Evolutionary conservation across 1,140 invertebrate genomes (phyloP).

Genomic region (Pseudomyrmex gracilis): DNA sequence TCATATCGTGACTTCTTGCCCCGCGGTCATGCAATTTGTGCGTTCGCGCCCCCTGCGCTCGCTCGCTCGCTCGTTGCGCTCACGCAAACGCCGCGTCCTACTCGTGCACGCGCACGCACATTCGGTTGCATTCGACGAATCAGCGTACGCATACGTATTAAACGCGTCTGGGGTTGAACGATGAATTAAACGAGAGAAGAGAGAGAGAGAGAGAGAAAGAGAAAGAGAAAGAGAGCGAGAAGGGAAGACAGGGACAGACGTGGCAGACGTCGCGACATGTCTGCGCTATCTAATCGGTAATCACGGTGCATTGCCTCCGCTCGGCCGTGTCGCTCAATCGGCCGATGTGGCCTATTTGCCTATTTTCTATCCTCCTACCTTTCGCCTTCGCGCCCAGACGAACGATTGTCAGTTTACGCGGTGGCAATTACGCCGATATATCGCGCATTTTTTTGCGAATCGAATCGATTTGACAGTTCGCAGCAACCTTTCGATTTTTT

Average conservation of each 20-base stretch:
- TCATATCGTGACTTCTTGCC: background rate
- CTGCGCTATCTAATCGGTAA: constrained; percentile 71
- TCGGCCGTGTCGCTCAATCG: constrained; percentile 60
- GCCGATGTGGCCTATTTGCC: constrained; percentile 75
- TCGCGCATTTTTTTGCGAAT: background rate
- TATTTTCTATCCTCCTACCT: constrained; percentile 74
- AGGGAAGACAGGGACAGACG: constrained; percentile 26
- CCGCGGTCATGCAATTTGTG: background rate
- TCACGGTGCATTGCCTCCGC: constrained; percentile 73
- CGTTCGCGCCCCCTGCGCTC: background rate
- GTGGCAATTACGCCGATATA: background rate
- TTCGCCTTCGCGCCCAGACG: constrained; percentile 18
- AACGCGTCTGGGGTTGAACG: constrained; percentile 40
- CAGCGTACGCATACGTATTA: constrained; percentile 42
- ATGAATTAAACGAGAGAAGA: constrained; percentile 29
- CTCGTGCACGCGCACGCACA: background rate
- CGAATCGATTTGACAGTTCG: background rate
- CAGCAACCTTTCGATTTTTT: background rate
- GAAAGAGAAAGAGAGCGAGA: too few species aligned
- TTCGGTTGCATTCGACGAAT: constrained; percentile 18
- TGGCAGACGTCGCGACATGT: constrained; percentile 43
- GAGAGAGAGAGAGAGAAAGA: background rate
- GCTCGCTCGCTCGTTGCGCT: too few species aligned
- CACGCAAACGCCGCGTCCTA: too few species aligned
- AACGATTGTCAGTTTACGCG: background rate